phyloP scores from a whole-genome alignment of 2,797 vertebrate genomes.

The Taeniopygia guttata region DNA sequence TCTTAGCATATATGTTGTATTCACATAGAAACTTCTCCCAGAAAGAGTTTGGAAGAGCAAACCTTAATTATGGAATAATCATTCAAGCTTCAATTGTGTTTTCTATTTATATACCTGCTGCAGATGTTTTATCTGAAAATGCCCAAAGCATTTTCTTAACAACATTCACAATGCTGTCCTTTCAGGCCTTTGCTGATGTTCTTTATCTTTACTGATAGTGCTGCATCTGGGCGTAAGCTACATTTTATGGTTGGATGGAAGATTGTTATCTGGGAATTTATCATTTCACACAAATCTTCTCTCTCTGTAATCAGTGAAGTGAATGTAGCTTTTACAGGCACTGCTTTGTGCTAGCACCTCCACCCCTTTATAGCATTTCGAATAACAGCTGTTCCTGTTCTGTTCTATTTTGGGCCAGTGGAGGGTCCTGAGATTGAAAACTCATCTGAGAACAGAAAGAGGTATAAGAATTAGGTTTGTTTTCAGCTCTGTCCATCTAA shows the following conservation, averaged over 20 bases:
- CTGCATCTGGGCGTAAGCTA: not conserved
- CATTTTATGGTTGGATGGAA: not conserved
- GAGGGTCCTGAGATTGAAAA: not conserved
- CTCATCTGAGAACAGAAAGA: not conserved
- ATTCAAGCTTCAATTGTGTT: not conserved
- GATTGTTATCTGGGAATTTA: not conserved
- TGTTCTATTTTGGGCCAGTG: not conserved
- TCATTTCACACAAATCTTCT: not conserved
- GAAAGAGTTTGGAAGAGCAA: not conserved
- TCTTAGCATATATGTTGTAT: not conserved
- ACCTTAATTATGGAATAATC: not conserved
- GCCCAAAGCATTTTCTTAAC: not conserved
- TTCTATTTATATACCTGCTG: not conserved
- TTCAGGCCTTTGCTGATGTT: not conserved
- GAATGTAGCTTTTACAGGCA: not conserved
- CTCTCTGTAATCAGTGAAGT: not conserved
- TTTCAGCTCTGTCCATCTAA: not conserved
- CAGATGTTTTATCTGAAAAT: not conserved
- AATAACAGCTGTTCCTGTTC: not conserved
- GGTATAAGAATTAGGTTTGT: not conserved
- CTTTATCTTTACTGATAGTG: not conserved
- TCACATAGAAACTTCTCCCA: not conserved
- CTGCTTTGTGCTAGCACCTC: not conserved
- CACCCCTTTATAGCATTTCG: not conserved
- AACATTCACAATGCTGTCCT: not conserved